phyloP scores from a whole-genome alignment of 2,113 vertebrate species.

The Pelecanus crispus region DNA sequence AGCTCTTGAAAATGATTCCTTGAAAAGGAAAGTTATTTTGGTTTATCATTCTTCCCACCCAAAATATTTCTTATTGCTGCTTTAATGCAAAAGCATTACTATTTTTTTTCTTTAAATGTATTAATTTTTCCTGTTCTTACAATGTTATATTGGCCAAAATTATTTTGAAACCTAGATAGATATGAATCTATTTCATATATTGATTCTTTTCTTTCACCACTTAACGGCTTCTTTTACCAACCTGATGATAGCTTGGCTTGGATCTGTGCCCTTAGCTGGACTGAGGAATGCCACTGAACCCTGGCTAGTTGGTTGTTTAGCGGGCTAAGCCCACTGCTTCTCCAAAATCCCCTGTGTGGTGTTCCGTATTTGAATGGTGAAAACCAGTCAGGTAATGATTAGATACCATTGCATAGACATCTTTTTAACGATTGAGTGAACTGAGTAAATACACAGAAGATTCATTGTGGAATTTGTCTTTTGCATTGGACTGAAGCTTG shows the following conservation, averaged over 20 bases:
- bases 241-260: neutral
- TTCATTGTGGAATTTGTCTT: neutral
- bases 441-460: neutral
- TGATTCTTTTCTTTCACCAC: neutral
- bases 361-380: neutral
- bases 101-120: neutral
- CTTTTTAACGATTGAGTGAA: neutral
- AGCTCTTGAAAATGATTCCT: neutral
- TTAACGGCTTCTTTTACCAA: neutral
- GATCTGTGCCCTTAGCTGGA: neutral
- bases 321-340: neutral
- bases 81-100: neutral
- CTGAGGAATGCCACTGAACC: neutral
- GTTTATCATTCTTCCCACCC: neutral
- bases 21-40: neutral
- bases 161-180: neutral
- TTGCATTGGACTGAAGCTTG: neutral
- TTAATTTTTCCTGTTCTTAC: neutral
- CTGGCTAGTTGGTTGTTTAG: neutral
- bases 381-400: neutral
- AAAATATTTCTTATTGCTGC: neutral
- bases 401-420: neutral
- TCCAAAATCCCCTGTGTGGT: neutral
- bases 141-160: neutral
- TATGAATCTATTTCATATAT: neutral